These are phyloP conservation scores for Pharmacophagus antenor DNA, from an alignment of 2,888 invertebrate genomes.

Conservation along the genomic window DNA sequence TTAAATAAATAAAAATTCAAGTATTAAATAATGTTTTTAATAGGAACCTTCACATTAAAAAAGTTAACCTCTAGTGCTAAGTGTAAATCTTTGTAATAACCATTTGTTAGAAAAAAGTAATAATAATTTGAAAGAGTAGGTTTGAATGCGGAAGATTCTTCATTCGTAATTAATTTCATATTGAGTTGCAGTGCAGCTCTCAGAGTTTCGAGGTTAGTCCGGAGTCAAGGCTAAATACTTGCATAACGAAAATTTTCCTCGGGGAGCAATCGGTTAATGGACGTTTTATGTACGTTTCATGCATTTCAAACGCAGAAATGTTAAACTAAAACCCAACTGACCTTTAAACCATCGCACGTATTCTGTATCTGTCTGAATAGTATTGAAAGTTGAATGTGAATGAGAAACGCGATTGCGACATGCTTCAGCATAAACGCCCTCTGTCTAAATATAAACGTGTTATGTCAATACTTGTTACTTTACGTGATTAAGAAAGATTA, in stretches of 20 bases:
- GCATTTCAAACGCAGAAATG: conserved; percentile 10
- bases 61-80: too few relatives aligned
- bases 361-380: not conserved
- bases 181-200: conserved; percentile 5
- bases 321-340: conserved; percentile 1
- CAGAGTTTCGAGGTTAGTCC: conserved; percentile 14
- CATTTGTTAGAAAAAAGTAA: too few relatives aligned
- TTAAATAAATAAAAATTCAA: too few relatives aligned
- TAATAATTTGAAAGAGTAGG: not conserved
- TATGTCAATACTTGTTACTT: too few relatives aligned
- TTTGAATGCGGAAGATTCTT: not conserved
- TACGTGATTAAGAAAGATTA: too few relatives aligned
- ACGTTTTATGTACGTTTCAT: conserved; percentile 19
- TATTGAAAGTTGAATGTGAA: not conserved
- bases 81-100: too few relatives aligned
- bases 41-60: too few relatives aligned
- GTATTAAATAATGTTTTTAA: too few relatives aligned
- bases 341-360: not conserved
- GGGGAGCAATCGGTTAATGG: conserved; percentile 25
- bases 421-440: too few relatives aligned
- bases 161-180: not conserved
- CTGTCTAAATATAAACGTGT: too few relatives aligned
- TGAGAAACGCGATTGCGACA: too few relatives aligned
- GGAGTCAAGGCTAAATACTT: conserved; percentile 24
- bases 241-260: conserved; percentile 14